Conservation (phyloP, 2,888 invertebrate genomes). For the Agrenia bidenticulata region DNA sequence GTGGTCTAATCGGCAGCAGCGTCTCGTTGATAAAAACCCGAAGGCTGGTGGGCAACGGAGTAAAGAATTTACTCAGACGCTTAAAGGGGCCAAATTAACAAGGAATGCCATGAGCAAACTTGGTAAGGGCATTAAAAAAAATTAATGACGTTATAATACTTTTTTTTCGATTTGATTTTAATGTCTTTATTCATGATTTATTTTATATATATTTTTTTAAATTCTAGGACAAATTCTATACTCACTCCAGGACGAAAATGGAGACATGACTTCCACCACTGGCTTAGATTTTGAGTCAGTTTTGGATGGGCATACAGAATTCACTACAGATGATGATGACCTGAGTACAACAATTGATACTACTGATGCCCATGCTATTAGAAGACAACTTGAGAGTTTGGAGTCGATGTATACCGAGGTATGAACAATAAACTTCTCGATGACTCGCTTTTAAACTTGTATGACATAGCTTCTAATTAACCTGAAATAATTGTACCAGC, state of each 20-base stretch:
- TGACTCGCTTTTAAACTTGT: too few species aligned
- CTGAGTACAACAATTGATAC: slow-evolving; percentile 64
- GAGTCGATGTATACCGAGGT: slow-evolving; percentile 88
- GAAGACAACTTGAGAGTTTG: slow-evolving; percentile 76
- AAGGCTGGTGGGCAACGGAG: slow-evolving; percentile 20
- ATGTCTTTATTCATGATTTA: neutral
- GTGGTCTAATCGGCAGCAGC: slow-evolving; percentile 24
- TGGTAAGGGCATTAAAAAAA: neutral
- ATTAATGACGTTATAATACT: neutral
- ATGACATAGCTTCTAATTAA: too few species aligned
- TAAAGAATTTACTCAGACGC: slow-evolving; percentile 30
- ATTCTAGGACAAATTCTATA: slow-evolving; percentile 51
- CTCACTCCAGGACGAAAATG: slow-evolving; percentile 64
- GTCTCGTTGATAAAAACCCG: slow-evolving; percentile 21
- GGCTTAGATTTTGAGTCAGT: slow-evolving; percentile 75
- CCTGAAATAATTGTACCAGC: too few species aligned
- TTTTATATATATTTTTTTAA: neutral
- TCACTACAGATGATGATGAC: slow-evolving; percentile 62
- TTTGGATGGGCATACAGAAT: slow-evolving; percentile 67
- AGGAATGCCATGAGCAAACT: slow-evolving; percentile 36
- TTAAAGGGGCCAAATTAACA: slow-evolving; percentile 49
- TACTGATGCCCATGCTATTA: slow-evolving; percentile 73
- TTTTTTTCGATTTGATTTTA: neutral
- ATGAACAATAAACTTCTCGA: too few species aligned
- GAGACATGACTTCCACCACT: slow-evolving; percentile 77